Base-by-base conservation (phyloP, 1,140 invertebrate genomes). In the Trichonephila clavipes region DNA sequence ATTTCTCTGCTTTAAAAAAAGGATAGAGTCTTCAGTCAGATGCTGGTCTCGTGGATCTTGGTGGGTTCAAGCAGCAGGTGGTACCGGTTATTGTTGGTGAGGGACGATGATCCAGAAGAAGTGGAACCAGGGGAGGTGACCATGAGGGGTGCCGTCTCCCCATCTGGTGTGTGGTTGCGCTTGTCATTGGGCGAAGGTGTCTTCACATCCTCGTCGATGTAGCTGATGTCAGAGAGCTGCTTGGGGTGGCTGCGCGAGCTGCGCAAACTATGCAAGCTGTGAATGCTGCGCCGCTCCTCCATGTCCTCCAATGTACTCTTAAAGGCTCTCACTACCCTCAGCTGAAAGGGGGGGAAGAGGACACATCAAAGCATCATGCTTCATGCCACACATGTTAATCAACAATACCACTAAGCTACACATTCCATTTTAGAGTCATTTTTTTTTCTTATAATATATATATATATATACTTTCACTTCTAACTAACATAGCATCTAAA, bases 321-420 rank as follows among this genome's bases (percentile, higher is more conserved):
- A 98, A 99, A 99, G 96, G 99, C 99, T 97, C 99, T 98, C 97
- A 99, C 99, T 97, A 99, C 99, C 97, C 99, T 98, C 97, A 99
- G 98, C 99, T 99, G 98, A 97, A 61, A 44, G 82, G 82, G 82
- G 82, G 82, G 86, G 96, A 97, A 96, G 96, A 95, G 59, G 86
- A 90, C 40, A 89, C 62, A 94, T 51, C 83, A 85, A 59, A 85
- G 44, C 51, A 85, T 21, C 18, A 77, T 24, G 69, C 18, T 19
- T 19, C 62, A 64, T 64, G 62, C 62, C 62, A 64, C 62, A 51
- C 51, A 51, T 51, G 51, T 51, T 51, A 51, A 51, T 51, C 10
- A 51, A 51, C 51, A 51, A 12, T 51, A 51, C 51, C 51, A 51
- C 51, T 51, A 51, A 12, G 5, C 51, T 51, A 51, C 51, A 51